These are phyloP conservation scores for Hippasteria phrygiana DNA, from an alignment of 53 echinoderm and acorn worm genomes.

Conservation along the genomic window DNA sequence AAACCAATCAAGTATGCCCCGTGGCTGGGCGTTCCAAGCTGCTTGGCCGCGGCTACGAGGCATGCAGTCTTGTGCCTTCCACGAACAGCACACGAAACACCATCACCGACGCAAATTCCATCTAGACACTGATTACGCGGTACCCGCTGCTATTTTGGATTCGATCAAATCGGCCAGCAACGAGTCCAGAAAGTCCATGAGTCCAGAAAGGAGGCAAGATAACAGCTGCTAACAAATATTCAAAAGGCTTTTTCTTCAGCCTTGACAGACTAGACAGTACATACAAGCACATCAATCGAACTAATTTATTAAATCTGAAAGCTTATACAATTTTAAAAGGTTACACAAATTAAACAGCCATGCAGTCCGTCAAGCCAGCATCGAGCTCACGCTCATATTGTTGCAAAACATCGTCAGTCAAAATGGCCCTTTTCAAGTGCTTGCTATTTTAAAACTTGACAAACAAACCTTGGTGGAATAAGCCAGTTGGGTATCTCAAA, in stretches of 20 bases:
- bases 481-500: too few relatives aligned
- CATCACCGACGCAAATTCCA: too few relatives aligned
- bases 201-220: not conserved
- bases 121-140: too few relatives aligned
- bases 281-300: not conserved
- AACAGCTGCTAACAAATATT: not conserved
- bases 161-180: not conserved
- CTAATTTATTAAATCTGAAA: too few relatives aligned
- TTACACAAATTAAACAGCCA: not conserved
- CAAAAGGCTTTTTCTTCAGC: conserved; percentile 1
- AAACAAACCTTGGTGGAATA: conserved; percentile 1
- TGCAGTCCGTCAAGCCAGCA: too few relatives aligned
- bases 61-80: not conserved
- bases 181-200: not conserved
- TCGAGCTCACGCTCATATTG: conserved; percentile 19
- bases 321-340: not conserved
- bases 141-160: not conserved
- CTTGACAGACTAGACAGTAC: not conserved
- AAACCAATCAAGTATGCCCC: too few relatives aligned
- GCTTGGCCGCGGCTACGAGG: too few relatives aligned
- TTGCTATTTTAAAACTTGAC: not conserved
- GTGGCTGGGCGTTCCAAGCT: too few relatives aligned
- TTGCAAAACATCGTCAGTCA: not conserved
- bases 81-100: too few relatives aligned
- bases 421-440: not conserved